These are phyloP conservation scores for Coleophora flavipennella DNA, from an alignment of 2,888 invertebrate genomes.

Conservation along the genomic window DNA sequence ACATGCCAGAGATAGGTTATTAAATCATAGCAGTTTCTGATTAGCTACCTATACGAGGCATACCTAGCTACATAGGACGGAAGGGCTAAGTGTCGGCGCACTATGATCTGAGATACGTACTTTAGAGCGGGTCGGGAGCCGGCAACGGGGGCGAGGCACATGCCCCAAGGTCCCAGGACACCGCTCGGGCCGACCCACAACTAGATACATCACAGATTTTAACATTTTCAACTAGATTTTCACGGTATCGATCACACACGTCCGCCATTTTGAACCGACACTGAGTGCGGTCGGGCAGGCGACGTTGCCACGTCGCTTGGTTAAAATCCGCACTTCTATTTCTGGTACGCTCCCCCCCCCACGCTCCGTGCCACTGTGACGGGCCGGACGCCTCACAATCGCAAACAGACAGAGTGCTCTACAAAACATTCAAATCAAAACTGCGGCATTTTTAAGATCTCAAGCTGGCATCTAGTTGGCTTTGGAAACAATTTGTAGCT, in stretches of 20 bases:
- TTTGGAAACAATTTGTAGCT: conserved; percentile 9
- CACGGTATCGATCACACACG: conserved; percentile 72
- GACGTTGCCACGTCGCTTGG: conserved; percentile 68
- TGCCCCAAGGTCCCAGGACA: conserved; percentile 55
- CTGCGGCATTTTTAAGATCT: conserved; percentile 31
- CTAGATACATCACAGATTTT: conserved; percentile 61
- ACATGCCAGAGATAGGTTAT: conserved; percentile 32
- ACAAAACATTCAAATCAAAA: conserved; percentile 56
- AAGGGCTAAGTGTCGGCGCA: conserved; percentile 57
- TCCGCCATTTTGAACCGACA: conserved; percentile 72
- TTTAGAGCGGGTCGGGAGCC: conserved; percentile 56
- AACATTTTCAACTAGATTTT: conserved; percentile 62
- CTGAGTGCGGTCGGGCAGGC: conserved; percentile 53
- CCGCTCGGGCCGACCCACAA: conserved; percentile 63
- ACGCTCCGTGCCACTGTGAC: conserved; percentile 31
- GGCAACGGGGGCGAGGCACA: conserved; percentile 45
- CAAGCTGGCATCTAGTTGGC: conserved; percentile 47
- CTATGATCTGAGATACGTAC: conserved; percentile 68
- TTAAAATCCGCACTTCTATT: conserved; percentile 65
- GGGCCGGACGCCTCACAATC: conserved; percentile 35
- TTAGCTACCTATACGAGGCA: conserved; percentile 22
- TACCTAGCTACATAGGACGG: conserved; percentile 47
- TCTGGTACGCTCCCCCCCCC: conserved; percentile 51
- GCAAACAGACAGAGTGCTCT: conserved; percentile 44
- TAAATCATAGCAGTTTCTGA: conserved; percentile 37